Conservation (phyloP, 2,113 vertebrate species). For the Podarcis raffonei region DNA sequence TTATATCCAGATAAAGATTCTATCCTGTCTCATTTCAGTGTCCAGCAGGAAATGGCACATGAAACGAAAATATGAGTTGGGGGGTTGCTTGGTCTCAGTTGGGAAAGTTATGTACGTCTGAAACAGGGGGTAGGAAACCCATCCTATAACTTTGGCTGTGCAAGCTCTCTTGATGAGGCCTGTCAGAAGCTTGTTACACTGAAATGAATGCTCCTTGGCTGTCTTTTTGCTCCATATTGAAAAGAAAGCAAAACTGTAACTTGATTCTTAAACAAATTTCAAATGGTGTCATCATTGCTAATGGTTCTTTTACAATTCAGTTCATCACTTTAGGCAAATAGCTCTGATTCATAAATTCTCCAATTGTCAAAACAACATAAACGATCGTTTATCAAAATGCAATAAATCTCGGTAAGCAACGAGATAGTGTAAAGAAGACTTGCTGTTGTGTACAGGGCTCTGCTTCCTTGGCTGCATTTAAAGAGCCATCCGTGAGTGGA, state of each 20-base stretch:
- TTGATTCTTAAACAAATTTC: constrained; percentile 73
- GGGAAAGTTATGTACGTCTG: constrained; percentile 52
- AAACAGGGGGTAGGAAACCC: constrained; percentile 52
- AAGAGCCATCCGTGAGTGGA: constrained; percentile 75
- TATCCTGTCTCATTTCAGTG: neutral
- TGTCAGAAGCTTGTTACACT: constrained; percentile 77
- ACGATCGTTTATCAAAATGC: constrained; percentile 77
- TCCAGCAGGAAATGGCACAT: neutral
- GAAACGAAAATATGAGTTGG: constrained; percentile 37
- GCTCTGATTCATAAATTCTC: constrained; percentile 76
- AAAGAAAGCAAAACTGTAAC: constrained; percentile 75
- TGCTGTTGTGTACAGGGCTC: constrained; percentile 58
- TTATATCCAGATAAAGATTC: constrained; percentile 28
- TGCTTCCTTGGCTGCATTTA: constrained; percentile 74
- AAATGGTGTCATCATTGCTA: constrained; percentile 79
- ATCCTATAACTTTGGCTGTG: constrained; percentile 51
- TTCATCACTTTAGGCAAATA: constrained; percentile 73
- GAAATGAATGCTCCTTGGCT: constrained; percentile 77
- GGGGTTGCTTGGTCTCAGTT: constrained; percentile 30
- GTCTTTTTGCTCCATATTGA: constrained; percentile 71
- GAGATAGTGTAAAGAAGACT: constrained; percentile 68
- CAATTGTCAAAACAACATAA: constrained; percentile 83
- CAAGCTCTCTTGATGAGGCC: constrained; percentile 75
- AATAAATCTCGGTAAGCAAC: constrained; percentile 73
- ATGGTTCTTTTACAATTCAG: constrained; percentile 76